Percentiles rank a stretch among this genome's conserved stretches.
Evolutionary conservation across 2,888 invertebrate genomes (phyloP).

Genomic region (Campopleginae sp.): DNA sequence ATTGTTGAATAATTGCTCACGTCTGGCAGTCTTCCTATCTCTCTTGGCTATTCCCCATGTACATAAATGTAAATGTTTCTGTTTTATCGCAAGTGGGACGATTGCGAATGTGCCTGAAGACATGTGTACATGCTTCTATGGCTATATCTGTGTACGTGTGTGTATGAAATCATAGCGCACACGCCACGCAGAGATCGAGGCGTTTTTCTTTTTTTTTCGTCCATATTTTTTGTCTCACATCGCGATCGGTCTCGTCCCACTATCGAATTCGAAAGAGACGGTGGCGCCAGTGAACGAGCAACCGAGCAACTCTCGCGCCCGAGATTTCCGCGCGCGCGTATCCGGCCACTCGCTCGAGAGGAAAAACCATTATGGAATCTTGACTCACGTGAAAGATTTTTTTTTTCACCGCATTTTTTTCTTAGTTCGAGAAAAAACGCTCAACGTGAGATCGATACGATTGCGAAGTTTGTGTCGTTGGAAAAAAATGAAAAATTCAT

Average conservation of each 20-base stretch:
- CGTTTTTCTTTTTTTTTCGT: neutral
- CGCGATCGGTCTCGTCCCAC: conserved; percentile 65
- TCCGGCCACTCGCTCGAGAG: conserved; percentile 54
- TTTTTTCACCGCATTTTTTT: neutral
- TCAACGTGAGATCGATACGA: neutral
- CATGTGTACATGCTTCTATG: neutral
- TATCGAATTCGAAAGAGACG: conserved; percentile 59
- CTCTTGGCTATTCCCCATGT: neutral
- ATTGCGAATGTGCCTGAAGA: conserved; percentile 35
- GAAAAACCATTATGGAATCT: conserved; percentile 11
- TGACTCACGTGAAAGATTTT: neutral
- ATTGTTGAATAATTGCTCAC: conserved; percentile 49
- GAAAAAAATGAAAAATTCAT: no score
- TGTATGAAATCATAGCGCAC: conserved; percentile 30
- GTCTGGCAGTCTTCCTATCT: conserved; percentile 12
- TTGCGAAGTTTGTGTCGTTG: no score
- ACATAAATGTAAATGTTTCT: conserved; percentile 37
- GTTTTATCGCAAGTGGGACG: conserved; percentile 67
- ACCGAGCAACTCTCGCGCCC: conserved; percentile 9
- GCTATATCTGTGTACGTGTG: neutral
- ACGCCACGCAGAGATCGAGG: conserved; percentile 10
- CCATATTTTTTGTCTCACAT: conserved; percentile 29
- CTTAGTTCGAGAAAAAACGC: neutral
- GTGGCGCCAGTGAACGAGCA: conserved; percentile 57
- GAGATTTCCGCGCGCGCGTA: conserved; percentile 31